Conservation (phyloP, 2,113 vertebrate genomes). For the Acinonyx jubatus region DNA sequence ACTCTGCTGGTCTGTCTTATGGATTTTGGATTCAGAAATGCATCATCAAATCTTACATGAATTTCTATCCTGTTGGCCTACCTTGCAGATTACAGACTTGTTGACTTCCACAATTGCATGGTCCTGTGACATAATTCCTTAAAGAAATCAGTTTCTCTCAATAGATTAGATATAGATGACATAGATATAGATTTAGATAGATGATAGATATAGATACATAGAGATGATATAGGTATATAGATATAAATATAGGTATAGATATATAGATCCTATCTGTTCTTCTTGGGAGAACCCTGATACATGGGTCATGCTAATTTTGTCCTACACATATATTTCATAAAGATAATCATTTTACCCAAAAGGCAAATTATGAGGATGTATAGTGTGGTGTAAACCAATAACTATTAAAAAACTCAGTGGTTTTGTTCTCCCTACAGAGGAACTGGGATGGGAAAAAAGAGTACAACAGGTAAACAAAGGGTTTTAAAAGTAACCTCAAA, state of each 20-base stretch:
- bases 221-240: not conserved
- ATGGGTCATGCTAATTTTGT: not conserved
- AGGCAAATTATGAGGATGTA: not conserved
- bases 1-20: not conserved
- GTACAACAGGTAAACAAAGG: not conserved
- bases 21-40: not conserved
- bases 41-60: not conserved
- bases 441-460: not conserved
- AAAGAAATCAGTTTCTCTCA: not conserved
- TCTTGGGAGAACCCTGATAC: not conserved
- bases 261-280: not conserved
- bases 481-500: slow-evolving; percentile 7
- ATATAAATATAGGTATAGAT: not conserved
- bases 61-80: not conserved
- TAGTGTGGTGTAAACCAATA: not conserved
- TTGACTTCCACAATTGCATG: not conserved
- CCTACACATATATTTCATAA: not conserved
- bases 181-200: not conserved
- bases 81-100: not conserved
- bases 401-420: not conserved
- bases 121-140: not conserved
- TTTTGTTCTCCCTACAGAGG: not conserved
- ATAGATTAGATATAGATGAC: not conserved
- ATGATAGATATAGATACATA: not conserved
- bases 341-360: not conserved